Evolutionary conservation across 1,140 invertebrate genomes (phyloP), one percentile per base, ranked within the genome.

Genomic region (Heterodera schachtii): DNA sequence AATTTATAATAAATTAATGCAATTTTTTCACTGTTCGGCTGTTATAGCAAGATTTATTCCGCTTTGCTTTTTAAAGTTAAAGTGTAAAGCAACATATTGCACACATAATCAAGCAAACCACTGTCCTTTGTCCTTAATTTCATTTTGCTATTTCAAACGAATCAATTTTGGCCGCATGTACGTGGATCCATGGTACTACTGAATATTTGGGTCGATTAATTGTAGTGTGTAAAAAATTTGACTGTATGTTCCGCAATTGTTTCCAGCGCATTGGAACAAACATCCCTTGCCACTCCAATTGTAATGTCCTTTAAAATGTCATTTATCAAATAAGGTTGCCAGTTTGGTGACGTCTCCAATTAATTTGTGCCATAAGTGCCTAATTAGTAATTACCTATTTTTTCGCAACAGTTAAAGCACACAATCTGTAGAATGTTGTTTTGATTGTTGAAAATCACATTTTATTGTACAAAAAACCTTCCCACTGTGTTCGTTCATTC

Each of bases 121-220:
- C n/a, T n/a, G n/a, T 49, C 47, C 47, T 9, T 49, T 49, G n/a
- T n/a, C n/a, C n/a, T n/a, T n/a, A n/a, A n/a, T 49, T 9, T 49
- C 47, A 49, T 49, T 49, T 60, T 31, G 19, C 44, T 19, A 79
- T 70, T 64, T 79, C n/a, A 70, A 71, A 75, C 43, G 75, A 60
- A 74, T 87, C 86, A 11, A 89, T 78, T 67, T 87, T 89, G 7
- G 43, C 41, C 73, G 83, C 84, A 69, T 89, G 87, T 41, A 87
- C 82, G 73, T 87, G 82, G 16, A 87, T 78, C 86, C 86, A 87
- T 16, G 86, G 86, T 46, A 70, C 16, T 19, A 87, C 87, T 88
- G 75, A 77, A 82, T 76, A 79, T 52, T 74, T 31, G 6, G 41
- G 49, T 44, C 11, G 60, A 41, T 16, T 84, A 31, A n/a, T 60